Percentiles rank a stretch among this genome's conserved stretches.
Evolutionary conservation across 2,888 invertebrate genomes (phyloP).

Genomic region (Zonitis immaculata): DNA sequence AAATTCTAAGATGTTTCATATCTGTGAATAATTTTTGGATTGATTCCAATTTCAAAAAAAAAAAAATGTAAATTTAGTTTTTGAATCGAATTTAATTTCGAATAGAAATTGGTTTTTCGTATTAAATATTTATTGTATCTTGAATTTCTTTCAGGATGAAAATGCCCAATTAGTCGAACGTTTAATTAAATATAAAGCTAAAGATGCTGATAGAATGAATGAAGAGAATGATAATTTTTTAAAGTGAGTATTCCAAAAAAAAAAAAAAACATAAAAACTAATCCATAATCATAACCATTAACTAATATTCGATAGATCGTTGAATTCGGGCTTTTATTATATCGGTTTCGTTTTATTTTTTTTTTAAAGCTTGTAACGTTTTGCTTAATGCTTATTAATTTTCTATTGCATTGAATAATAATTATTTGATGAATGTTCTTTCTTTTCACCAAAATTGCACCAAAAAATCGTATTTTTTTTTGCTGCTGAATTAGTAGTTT

Average conservation of each 20-base stretch:
- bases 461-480: constrained; percentile 5
- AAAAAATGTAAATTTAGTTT: neutral
- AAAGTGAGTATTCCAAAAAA: constrained; percentile 59
- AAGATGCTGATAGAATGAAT: constrained; percentile 94
- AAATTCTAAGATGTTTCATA: neutral
- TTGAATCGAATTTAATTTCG: neutral
- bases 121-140: no score
- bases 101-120: neutral
- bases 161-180: constrained; percentile 79
- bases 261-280: no score
- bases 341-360: no score
- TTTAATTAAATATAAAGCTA: constrained; percentile 85
- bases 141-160: constrained; percentile 73
- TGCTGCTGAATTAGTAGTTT: constrained; percentile 38
- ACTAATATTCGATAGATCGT: no score
- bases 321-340: no score
- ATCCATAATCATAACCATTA: neutral
- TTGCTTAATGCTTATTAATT: no score
- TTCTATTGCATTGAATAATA: no score
- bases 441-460: neutral
- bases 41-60: neutral
- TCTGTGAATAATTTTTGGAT: neutral
- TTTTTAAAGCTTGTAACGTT: no score
- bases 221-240: constrained; percentile 92
- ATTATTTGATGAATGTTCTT: no score